A percentile compares a stretch with the other conserved stretches of the same genome.
Conservation (phyloP, 2,113 vertebrate genomes). For the Nerophis lumbriciformis region DNA sequence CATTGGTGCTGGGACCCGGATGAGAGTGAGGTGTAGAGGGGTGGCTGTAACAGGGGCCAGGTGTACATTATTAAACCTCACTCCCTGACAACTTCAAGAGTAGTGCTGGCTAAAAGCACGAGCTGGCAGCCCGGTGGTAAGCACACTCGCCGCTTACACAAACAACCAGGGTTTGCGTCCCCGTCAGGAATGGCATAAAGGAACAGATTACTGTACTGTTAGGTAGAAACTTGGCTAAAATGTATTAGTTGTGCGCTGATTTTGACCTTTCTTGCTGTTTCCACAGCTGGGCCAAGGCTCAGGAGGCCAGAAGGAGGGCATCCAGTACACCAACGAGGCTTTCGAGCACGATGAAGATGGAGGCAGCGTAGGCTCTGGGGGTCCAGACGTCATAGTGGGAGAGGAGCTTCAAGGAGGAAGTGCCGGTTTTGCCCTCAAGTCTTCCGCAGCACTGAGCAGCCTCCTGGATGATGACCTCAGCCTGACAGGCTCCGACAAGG, state of each 20-base stretch:
- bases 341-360: constrained; percentile 56
- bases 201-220: no score
- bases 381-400: neutral
- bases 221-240: no score
- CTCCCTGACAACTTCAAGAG: no score
- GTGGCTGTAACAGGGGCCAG: no score
- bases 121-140: no score
- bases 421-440: neutral
- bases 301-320: constrained; percentile 40
- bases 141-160: no score
- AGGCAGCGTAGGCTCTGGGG: constrained; percentile 16
- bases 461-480: constrained; percentile 30
- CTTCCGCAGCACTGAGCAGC: neutral
- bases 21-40: no score
- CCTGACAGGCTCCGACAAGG: constrained; percentile 21
- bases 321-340: constrained; percentile 65
- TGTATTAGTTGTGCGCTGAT: neutral
- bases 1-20: no score
- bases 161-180: no score
- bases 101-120: no score
- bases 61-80: no score
- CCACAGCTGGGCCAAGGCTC: constrained; percentile 50
- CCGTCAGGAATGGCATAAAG: no score
- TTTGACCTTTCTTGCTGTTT: neutral
- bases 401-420: neutral